Evolutionary conservation across 2,113 vertebrate genomes (phyloP), one percentile per base, ranked within the genome.

Genomic region (Indicator indicator): DNA sequence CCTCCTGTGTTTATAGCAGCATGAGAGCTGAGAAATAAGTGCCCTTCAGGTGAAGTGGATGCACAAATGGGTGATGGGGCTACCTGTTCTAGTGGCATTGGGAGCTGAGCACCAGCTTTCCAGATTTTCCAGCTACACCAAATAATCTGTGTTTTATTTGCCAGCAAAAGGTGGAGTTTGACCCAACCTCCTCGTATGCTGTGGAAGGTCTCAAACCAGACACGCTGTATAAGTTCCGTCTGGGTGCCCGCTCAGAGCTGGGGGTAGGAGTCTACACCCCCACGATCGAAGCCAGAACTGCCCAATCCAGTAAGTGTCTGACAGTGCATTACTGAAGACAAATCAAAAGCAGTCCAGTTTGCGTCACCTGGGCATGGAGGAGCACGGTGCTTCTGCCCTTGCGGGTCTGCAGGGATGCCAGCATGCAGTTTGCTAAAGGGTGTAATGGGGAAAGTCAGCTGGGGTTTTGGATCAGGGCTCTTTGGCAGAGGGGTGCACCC

Each of bases 121-220:
- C 30, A 67, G 13, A 4, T 50, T 55, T 18, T 84, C 48, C 36
- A 65, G 2, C 30, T 50, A 7, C 16, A 60, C 26, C 60, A 86
- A 55, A 38, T 94, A 84, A 96, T 38, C 8, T 54, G 6, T 68
- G 23, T 93, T 91, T 68, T 71, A n/a, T 96, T 75, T 97, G 91
- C 72, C 98, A 99, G 99, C 97, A 98, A 96, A 98, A 98, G 72
- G 92, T 98, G 95, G 98, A 97, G 30, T 99, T 99, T 71, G 97
- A 98, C 74, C 99, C 99, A 16, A 97, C 98, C 2, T 99, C 98
- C 23, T 99, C 97, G 0, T 98, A 99, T 32, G 98, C 98, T 0
- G 98, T 99, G 27, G 99, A 99, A 84, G 98, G 98, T 83, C 97
- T 99, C 90, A 99, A 99, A 97, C 98, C 99, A 3, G 98, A 99